Evolutionary conservation across 2,797 vertebrate genomes (phyloP), one percentile per base, ranked within the genome.

Genomic region (Gambusia yucatana): DNA sequence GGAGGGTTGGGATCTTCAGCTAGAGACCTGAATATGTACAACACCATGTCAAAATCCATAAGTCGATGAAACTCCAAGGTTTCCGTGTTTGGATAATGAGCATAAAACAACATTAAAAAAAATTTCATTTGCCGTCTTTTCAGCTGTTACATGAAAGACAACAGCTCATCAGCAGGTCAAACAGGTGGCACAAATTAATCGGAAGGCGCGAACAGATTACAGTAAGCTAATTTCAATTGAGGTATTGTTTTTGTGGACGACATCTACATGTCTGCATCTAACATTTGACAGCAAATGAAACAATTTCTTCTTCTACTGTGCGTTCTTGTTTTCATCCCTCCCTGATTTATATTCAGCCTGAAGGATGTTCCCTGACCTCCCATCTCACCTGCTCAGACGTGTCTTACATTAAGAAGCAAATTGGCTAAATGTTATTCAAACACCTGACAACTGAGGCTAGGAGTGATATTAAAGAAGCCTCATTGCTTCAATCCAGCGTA

Each of bases 331-430:
- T 44, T 22, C 39, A 44, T 6, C 67, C 2, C 36, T 22, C 20
- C 10, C 72, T 73, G 33, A 39, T 73, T 52, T 25, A 39, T 39
- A 73, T 52, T 36, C 47, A 52, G 30, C 72, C 48, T 39, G 30
- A 22, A 73, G 33, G 17, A 73, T 30, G 47, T 25, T 36, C 17
- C 39, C 47, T 73, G 72, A 73, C 72, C 72, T 52, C 52, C 30
- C 57, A 47, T 47, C 10, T 46, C 57, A 75, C 9, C 57, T 63
- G 41, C 41, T 50, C 30, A 36, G 30, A 73, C 72, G 17, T 73
- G 67, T 70, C 67, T 70, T 44, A 70, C 67, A 70, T 70, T 70
- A 43, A 44, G 41, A 44, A 43, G 41, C 25, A 57, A 59, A 44
- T 61, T 46, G 17, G 33, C 55, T 61, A 20, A 17, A 46, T 46